phyloP scores from a whole-genome alignment of 2,888 invertebrate species.

The Tricholauxania praeusta region DNA sequence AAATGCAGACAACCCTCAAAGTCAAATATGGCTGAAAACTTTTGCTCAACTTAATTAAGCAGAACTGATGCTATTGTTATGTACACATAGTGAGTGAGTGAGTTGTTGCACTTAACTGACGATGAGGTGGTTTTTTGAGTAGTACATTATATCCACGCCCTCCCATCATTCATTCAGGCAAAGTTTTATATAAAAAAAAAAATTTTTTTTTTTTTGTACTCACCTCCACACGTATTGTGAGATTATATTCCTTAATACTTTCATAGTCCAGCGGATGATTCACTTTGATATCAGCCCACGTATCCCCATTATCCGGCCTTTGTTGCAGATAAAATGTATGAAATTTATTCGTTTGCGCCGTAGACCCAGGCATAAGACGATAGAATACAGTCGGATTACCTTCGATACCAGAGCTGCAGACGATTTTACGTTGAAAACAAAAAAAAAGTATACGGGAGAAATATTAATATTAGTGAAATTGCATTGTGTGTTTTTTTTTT shows the following conservation, averaged over 20 bases:
- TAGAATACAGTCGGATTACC: slow-evolving; percentile 97
- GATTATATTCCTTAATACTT: slow-evolving; percentile 94
- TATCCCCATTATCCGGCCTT: slow-evolving; percentile 90
- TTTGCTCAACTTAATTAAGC: slow-evolving; percentile 27
- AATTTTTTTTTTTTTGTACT: slow-evolving; percentile 58
- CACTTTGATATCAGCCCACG: slow-evolving; percentile 96
- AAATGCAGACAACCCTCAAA: not conserved
- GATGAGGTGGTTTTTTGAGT: not conserved
- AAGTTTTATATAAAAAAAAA: not conserved
- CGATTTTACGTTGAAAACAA: slow-evolving; percentile 38
- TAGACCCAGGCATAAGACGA: slow-evolving; percentile 94
- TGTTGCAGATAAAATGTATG: slow-evolving; percentile 97
- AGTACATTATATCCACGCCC: not conserved
- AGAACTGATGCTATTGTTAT: slow-evolving; percentile 6
- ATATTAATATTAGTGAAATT: slow-evolving; percentile 33
- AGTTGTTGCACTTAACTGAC: not conserved
- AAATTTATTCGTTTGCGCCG: slow-evolving; percentile 95
- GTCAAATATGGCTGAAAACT: slow-evolving; percentile 16
- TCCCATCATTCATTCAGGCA: slow-evolving; percentile 7
- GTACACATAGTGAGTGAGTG: not conserved
- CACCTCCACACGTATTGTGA: slow-evolving; percentile 96
- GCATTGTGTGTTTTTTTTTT: not conserved
- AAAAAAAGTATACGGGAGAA: not conserved
- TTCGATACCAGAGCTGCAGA: slow-evolving; percentile 90
- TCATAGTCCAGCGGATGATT: slow-evolving; percentile 96